Evolutionary conservation across 2,797 vertebrate genomes (phyloP).

Genomic region (Onychomys arenicola): DNA sequence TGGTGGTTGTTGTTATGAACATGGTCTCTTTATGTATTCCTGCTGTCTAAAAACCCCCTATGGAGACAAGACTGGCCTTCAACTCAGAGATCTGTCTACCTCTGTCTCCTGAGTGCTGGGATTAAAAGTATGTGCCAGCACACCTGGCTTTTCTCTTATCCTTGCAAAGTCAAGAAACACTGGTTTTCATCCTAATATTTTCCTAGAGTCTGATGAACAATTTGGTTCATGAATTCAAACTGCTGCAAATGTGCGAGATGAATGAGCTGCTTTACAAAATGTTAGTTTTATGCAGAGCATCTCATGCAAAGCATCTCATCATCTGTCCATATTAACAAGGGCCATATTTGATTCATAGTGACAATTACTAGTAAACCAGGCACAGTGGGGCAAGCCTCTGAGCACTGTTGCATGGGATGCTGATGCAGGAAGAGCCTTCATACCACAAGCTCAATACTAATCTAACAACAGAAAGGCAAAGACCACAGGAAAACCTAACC

Average conservation of each 20-base stretch:
- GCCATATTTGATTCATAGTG: not conserved
- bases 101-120: not conserved
- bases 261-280: not conserved
- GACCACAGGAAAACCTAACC: not conserved
- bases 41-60: not conserved
- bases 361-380: not conserved
- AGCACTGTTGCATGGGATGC: not conserved
- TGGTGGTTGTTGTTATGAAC: not conserved
- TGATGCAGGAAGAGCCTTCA: not conserved
- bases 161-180: not conserved
- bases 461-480: not conserved
- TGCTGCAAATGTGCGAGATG: not conserved
- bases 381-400: not conserved
- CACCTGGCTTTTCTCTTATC: not conserved
- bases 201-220: not conserved
- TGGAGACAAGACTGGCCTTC: not conserved
- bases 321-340: constrained; percentile 34
- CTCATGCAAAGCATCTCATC: not conserved
- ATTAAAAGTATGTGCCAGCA: not conserved
- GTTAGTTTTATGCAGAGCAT: not conserved
- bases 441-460: not conserved
- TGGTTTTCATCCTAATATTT: not conserved
- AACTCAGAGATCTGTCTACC: not conserved
- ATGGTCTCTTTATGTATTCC: not conserved
- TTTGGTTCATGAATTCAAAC: not conserved